Percentiles rank a stretch among this genome's conserved stretches.
Evolutionary conservation across 2,113 vertebrate genomes (phyloP).

Genomic region (Fulmarus glacialis): DNA sequence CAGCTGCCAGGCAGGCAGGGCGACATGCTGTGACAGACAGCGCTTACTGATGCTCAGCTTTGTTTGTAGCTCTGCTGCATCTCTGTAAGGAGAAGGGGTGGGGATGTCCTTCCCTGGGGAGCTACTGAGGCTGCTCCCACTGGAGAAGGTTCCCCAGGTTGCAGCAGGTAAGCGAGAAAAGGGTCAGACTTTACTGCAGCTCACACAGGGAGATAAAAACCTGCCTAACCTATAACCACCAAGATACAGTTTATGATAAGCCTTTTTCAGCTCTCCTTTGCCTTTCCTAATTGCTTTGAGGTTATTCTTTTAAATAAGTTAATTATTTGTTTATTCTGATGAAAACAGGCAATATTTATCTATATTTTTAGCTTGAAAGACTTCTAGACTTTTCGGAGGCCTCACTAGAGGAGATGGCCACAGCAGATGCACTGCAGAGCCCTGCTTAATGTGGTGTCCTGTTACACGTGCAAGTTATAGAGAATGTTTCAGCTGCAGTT

Average conservation of each 20-base stretch:
- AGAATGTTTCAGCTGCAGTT: neutral
- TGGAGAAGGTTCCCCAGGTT: neutral
- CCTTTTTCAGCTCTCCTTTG: neutral
- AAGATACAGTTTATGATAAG: neutral
- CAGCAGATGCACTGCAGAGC: neutral
- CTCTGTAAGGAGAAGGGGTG: neutral
- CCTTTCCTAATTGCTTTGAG: neutral
- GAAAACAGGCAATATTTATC: neutral
- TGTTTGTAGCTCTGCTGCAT: neutral
- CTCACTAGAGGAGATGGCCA: neutral
- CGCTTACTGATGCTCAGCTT: neutral
- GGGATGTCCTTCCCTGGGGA: neutral
- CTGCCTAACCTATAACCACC: neutral
- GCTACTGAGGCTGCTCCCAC: accelerated
- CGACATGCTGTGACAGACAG: neutral
- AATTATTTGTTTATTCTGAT: neutral
- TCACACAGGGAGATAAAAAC: neutral
- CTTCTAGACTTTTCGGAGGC: neutral
- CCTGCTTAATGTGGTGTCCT: neutral
- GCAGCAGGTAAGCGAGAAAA: neutral
- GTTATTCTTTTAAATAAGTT: neutral
- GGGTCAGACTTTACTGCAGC: neutral
- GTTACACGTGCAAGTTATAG: neutral
- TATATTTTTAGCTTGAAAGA: neutral
- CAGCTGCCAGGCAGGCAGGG: neutral